Evolutionary conservation across 2,113 vertebrate genomes (phyloP), one percentile per base, ranked within the genome.

Genomic region (Apeltes quadracus): DNA sequence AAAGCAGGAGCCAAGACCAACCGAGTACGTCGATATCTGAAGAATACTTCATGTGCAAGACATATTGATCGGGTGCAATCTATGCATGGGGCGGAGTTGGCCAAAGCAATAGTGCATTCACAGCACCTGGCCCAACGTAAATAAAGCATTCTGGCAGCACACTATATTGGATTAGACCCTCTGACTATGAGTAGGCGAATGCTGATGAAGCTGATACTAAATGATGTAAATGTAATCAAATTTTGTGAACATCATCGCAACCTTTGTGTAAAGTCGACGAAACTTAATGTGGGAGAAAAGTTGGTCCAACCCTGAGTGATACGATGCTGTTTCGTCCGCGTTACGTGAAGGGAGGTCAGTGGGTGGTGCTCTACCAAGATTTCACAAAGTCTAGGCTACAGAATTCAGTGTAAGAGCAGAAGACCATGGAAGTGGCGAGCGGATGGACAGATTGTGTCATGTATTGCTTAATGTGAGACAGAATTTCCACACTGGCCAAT

Each of bases 41-140:
- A 83, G 73, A 86, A 86, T 82, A 77, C 72, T 78, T 87, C 72
- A 79, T 78, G 69, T 72, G 67, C 66, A 83, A 77, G 62, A 75
- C 34, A 2, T 76, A 90, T 91, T 39, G 88, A 89, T 88, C 61
- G 1, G 29, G 16, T 61, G n/a, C 75, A 85, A 85, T 87, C 84
- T 84, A 80, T 88, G 84, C 88, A 81, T 41, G 51, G 41, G 62
- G 23, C 36, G 23, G 56, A 16, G 41, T 39, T 65, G 41, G 78
- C 81, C 72, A 68, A 79, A 41, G 76, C 61, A 79, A 79, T 82
- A 79, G 51, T 78, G 75, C 75, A 41, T 56, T 57, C 65, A 61
- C 76, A 77, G 81, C 84, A 87, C 54, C 75, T 76, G 69, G 79
- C 78, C 34, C 20, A 32, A 64, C 59, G 65, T n/a, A n/a, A n/a